These are phyloP conservation scores for Chelmon rostratus DNA, from an alignment of 2,797 vertebrate species.

Conservation along the genomic window DNA sequence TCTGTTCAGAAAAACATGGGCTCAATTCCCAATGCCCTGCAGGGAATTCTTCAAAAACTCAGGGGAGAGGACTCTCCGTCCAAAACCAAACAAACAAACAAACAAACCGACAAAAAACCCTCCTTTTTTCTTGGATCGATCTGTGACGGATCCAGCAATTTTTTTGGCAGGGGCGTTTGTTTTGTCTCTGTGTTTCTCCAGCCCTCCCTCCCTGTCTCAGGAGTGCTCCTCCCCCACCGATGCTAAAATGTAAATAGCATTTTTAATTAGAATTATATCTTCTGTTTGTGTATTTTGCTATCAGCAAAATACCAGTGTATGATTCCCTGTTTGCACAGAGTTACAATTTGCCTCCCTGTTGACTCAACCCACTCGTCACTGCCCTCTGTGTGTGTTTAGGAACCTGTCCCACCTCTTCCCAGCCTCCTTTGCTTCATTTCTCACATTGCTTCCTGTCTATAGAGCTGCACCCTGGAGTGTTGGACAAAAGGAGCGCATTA, in stretches of 20 bases:
- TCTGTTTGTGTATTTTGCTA: constrained; percentile 43
- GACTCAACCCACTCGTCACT: constrained; percentile 47
- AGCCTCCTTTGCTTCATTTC: constrained; percentile 35
- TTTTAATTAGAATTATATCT: constrained; percentile 75
- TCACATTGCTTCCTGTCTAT: constrained; percentile 20
- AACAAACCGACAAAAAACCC: constrained; percentile 23
- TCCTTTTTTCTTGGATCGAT: constrained; percentile 62
- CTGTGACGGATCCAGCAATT: constrained; percentile 42
- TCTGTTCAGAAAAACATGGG: constrained; percentile 52
- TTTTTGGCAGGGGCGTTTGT: constrained; percentile 68
- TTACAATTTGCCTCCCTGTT: constrained; percentile 60
- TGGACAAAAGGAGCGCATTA: constrained; percentile 8
- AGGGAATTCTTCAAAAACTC: constrained; percentile 53
- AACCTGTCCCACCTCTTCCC: constrained; percentile 50
- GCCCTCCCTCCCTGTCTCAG: constrained; percentile 33
- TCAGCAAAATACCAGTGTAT: constrained; percentile 36
- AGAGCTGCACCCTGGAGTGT: constrained; percentile 25
- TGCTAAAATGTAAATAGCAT: constrained; percentile 61
- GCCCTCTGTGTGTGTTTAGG: constrained; percentile 45
- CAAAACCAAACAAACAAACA: constrained; percentile 44
- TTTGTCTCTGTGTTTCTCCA: constrained; percentile 62
- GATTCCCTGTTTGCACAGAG: constrained; percentile 42
- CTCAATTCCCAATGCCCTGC: constrained; percentile 58
- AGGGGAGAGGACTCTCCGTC: constrained; percentile 34
- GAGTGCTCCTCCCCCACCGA: constrained; percentile 42